These are phyloP conservation scores for Sebastolobus altivelis DNA, from an alignment of 2,797 vertebrate genomes.

Conservation along the genomic window DNA sequence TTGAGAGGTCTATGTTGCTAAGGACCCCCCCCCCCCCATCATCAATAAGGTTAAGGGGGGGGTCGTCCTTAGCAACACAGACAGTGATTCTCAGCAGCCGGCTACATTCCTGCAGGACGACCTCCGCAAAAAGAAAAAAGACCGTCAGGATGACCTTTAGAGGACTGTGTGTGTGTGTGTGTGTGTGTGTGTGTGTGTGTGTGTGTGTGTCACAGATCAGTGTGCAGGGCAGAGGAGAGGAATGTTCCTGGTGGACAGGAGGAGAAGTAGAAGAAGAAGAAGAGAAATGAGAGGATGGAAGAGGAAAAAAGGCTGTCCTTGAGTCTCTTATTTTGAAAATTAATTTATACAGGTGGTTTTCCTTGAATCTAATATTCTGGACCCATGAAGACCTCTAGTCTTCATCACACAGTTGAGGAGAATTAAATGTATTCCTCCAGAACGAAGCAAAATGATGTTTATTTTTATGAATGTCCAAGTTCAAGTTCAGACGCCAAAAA, in stretches of 20 bases:
- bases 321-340: constrained; percentile 9
- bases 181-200: constrained; percentile 2
- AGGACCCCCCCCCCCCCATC: not conserved
- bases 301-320: not conserved
- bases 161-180: not conserved
- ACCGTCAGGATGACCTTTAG: constrained; percentile 27
- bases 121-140: not conserved
- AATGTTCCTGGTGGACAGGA: not conserved
- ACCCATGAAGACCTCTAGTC: not conserved
- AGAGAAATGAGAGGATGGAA: not conserved
- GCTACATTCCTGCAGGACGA: constrained; percentile 34
- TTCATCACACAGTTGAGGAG: not conserved
- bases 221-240: not conserved
- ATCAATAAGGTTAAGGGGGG: too few species aligned
- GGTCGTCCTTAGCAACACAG: constrained; percentile 24
- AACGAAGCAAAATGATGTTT: not conserved
- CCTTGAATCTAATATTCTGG: not conserved
- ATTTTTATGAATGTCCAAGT: constrained; percentile 6
- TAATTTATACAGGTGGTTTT: not conserved
- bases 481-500: constrained; percentile 12
- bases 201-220: constrained; percentile 7
- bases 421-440: not conserved
- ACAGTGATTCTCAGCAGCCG: constrained; percentile 26
- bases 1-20: constrained; percentile 15
- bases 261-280: not conserved